phyloP scores from a whole-genome alignment of 2,797 vertebrate genomes.

The Carapus acus region DNA sequence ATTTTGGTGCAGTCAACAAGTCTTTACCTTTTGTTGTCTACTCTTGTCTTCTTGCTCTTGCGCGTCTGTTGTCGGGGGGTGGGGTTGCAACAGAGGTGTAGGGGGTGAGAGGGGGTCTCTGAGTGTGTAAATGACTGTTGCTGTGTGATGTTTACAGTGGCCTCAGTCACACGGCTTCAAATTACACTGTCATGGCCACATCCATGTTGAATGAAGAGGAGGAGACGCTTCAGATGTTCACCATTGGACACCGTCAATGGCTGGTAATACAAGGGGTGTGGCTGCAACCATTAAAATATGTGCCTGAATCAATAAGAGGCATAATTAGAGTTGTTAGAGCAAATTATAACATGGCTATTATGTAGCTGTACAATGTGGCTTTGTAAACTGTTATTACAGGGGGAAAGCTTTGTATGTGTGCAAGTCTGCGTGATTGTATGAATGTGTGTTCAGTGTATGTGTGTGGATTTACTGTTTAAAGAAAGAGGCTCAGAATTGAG shows the following conservation, averaged over 20 bases:
- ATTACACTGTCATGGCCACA: slow-evolving; percentile 97
- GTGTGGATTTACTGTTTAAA: neutral
- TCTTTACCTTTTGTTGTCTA: slow-evolving; percentile 58
- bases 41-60: slow-evolving; percentile 5
- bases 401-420: slow-evolving; percentile 76
- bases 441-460: neutral
- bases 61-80: slow-evolving; percentile 8
- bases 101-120: slow-evolving; percentile 49
- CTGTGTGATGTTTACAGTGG: slow-evolving; percentile 84
- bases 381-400: slow-evolving; percentile 95
- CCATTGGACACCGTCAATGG: slow-evolving; percentile 98
- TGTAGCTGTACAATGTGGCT: slow-evolving; percentile 93
- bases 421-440: slow-evolving; percentile 7
- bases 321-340: slow-evolving; percentile 99
- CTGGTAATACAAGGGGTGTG: slow-evolving; percentile 95
- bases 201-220: slow-evolving; percentile 79
- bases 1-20: slow-evolving; percentile 63
- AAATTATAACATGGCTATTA: slow-evolving; percentile 99
- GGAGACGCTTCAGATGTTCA: slow-evolving; percentile 92
- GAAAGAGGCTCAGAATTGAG: slow-evolving; percentile 54
- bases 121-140: slow-evolving; percentile 85
- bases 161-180: slow-evolving; percentile 80
- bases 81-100: neutral
- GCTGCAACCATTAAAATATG: slow-evolving; percentile 96
- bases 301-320: slow-evolving; percentile 98